phyloP scores from a whole-genome alignment of 2,888 invertebrate species.

The Hipparchia semele region DNA sequence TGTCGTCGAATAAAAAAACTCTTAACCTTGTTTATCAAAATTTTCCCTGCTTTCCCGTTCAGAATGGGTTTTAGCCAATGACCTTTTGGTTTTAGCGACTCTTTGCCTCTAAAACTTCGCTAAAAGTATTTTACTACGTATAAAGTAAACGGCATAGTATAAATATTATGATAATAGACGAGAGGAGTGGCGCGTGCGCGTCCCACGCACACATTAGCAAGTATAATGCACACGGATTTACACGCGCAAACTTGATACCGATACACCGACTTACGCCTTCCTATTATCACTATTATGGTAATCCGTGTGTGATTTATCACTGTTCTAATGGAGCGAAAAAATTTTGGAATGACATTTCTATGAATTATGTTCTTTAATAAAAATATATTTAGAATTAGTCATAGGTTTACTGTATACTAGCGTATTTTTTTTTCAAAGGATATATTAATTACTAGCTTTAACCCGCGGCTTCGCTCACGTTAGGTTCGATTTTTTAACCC shows the following conservation, averaged over 20 bases:
- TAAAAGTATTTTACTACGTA: not conserved
- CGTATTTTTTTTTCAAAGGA: too few relatives aligned
- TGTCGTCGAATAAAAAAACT: too few relatives aligned
- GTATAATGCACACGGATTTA: slow-evolving; percentile 55
- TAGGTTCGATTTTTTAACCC: too few relatives aligned
- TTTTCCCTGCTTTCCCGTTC: too few relatives aligned
- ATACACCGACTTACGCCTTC: slow-evolving; percentile 35
- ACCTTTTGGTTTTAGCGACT: too few relatives aligned
- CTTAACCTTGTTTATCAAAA: too few relatives aligned
- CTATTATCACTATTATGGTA: slow-evolving; percentile 31
- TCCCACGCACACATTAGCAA: slow-evolving; percentile 62
- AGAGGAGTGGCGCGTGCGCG: slow-evolving; percentile 65
- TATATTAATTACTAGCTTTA: too few relatives aligned
- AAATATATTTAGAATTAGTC: not conserved
- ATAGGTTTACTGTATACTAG: too few relatives aligned
- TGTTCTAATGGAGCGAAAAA: slow-evolving; percentile 12
- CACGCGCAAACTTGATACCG: slow-evolving; percentile 38
- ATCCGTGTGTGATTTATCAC: slow-evolving; percentile 21
- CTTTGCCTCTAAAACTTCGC: not conserved
- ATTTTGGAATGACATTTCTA: not conserved
- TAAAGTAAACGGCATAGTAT: not conserved
- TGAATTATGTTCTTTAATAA: slow-evolving; percentile 1
- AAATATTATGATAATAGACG: slow-evolving; percentile 40
- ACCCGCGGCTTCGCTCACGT: too few relatives aligned
- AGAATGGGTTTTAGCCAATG: too few relatives aligned